Base-by-base conservation (phyloP, 2,113 vertebrate genomes). In the Elephantulus edwardii region DNA sequence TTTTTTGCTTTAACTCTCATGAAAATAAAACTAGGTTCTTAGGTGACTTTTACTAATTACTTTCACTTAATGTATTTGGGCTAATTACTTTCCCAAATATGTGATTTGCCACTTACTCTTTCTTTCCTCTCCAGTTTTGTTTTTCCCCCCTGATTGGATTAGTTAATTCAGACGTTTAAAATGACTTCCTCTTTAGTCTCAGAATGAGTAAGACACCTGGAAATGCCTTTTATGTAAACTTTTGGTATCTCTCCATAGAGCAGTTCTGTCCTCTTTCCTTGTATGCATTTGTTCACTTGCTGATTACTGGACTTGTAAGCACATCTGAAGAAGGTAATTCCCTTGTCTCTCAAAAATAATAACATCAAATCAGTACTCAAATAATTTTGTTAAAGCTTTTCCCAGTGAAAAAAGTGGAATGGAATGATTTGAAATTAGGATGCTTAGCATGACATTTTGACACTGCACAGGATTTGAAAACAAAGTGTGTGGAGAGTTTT, bases 331-430 rank as follows among this genome's bases (percentile, higher is more conserved):
- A 89, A 60, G 74, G 81, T 82, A 71, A 70, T 22, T 54, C 33
- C 44, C 74, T 42, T 54, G 20, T 68, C 24, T 86, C 42, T 35
- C 16, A 14, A 62, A 33, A 87, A 50, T 72, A 58, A 60, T 68
- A 86, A 52, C 94, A 83, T 94, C 90, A 78, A 89, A 54, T n/a
- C 90, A 68, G 75, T 88, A 54, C 66, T 93, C 70, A 93, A 91
- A 89, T 86, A 91, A 42, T 87, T 96, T 44, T 64, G 66, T 90
- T 90, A 28, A 33, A 91, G 76, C 56, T 90, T 72, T 95, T 96
- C 70, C 48, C 35, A 80, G 58, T 83, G 17, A 80, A 58, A 93
- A 79, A 8, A 1, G 72, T 91, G 79, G 52, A 93, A n/a, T 22
- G 88, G 35, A 93, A 80, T 42, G 6, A 80, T 78, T 77, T 77